A percentile compares a stretch with the other conserved stretches of the same genome.
phyloP scores from a whole-genome alignment of 2,888 invertebrate genomes.

The Eulithis prunata region DNA sequence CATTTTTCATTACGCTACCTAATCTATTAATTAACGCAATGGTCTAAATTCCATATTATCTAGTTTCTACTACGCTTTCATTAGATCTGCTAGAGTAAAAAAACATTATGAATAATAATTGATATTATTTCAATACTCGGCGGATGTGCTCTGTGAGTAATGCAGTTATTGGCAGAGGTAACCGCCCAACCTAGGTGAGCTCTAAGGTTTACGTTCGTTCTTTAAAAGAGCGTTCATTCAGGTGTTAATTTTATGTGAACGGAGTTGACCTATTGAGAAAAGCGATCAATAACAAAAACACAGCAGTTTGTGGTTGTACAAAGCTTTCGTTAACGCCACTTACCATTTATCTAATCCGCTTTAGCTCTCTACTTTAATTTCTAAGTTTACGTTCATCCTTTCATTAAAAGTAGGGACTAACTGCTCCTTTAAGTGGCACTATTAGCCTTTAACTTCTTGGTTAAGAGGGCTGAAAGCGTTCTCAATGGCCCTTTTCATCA shows the following conservation, averaged over 20 bases:
- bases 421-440: conserved; percentile 1
- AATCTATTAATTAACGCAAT: conserved; percentile 1
- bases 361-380: conserved; percentile 5
- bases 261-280: too few relatives aligned
- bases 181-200: too few relatives aligned
- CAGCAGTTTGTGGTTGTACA: too few relatives aligned
- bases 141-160: too few relatives aligned
- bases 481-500: conserved; percentile 15
- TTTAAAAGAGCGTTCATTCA: too few relatives aligned
- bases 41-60: not conserved
- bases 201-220: too few relatives aligned
- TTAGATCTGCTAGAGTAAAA: not conserved
- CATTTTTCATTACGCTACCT: conserved; percentile 41
- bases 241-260: too few relatives aligned
- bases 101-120: not conserved
- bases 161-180: too few relatives aligned
- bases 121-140: too few relatives aligned
- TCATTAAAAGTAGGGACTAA: conserved; percentile 19
- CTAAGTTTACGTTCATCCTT: conserved; percentile 11
- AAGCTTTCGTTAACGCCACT: not conserved
- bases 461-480: conserved; percentile 1
- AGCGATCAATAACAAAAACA: too few relatives aligned
- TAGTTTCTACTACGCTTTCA: conserved; percentile 7
- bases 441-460: conserved; percentile 15
- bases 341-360: not conserved